Base-by-base conservation (phyloP, 2,888 invertebrate genomes). In the Chydorus sphaericus region DNA sequence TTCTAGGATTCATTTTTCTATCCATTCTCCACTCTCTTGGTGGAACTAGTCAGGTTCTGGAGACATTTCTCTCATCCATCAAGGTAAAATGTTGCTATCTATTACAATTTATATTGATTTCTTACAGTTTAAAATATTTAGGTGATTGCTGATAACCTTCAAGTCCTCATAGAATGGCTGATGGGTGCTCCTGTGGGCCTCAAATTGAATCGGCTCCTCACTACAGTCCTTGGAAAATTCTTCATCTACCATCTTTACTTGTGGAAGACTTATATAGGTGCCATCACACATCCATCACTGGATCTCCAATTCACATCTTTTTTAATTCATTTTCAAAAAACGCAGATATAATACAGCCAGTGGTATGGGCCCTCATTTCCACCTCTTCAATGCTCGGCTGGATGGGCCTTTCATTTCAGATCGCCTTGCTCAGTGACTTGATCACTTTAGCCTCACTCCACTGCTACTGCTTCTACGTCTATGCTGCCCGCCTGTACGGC, bases 381-480 rank as follows among this genome's bases (percentile, higher is more conserved):
- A 54, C 67, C 4, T 59, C 71, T 14, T 64, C 26, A 61, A 16
- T 52, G 20, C 16, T 57, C 33, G 54, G 57, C 28, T 18, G 39
- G 29, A 37, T 85, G 39, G 88, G 88, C 18, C 68, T 85, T 7
- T 82, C 86, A 23, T 82, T 84, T 68, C 84, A 86, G 71, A 77
- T 86, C 56, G 82, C 86, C 6, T 75, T 90, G 54, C 69, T 85
- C 44, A 80, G 82, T 37, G 92, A 92, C 68, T 75, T 90, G 58
- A 71, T 91, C 59, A 81, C 83, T 48, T 73, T 91, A 56, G 82
- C 86, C 37, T 89, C 90, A 58, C 82, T 93, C 61, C 93, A 94
- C 69, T 82, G 89, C 50, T 90, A 90, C 71, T 92, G 92, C 69
- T 90, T 93, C 68, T 91, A 93, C 71, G 85, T 92, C n/a, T 93